phyloP scores from a whole-genome alignment of 2,797 vertebrate genomes.

The Sebastes hubbsi region DNA sequence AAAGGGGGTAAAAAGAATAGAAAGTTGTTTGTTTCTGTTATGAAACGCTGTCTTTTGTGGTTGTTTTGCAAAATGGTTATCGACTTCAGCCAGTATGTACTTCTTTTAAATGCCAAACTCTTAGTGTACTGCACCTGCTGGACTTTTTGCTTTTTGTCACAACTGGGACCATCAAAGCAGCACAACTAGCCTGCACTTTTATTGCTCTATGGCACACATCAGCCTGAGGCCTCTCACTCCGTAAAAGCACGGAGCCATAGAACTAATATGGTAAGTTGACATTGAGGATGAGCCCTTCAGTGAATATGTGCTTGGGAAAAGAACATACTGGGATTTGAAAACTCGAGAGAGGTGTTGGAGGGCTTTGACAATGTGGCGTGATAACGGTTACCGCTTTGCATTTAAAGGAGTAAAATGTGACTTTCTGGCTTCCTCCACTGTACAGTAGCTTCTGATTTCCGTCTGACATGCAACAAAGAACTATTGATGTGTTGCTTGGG shows the following conservation, averaged over 20 bases:
- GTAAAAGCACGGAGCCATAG: slow-evolving; percentile 1
- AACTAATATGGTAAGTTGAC: slow-evolving; percentile 30
- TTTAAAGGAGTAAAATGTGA: slow-evolving; percentile 62
- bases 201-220: background rate
- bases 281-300: slow-evolving; percentile 29
- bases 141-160: background rate
- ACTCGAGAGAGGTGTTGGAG: slow-evolving; percentile 18
- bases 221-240: slow-evolving; percentile 2
- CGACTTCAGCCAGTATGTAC: background rate
- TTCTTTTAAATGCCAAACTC: slow-evolving; percentile 5
- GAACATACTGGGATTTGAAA: slow-evolving; percentile 36
- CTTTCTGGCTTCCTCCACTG: slow-evolving; percentile 50
- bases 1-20: slow-evolving; percentile 25
- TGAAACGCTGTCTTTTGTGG: slow-evolving; percentile 31
- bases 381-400: slow-evolving; percentile 61
- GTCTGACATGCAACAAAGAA: slow-evolving; percentile 75
- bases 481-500: slow-evolving; percentile 71
- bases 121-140: background rate
- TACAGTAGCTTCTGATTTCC: slow-evolving; percentile 75
- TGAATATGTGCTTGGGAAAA: slow-evolving; percentile 15
- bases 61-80: slow-evolving; percentile 23
- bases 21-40: slow-evolving; percentile 32
- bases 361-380: slow-evolving; percentile 34
- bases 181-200: background rate
- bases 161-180: background rate